Conservation (phyloP, 2,113 vertebrate species). For the Aegithalos caudatus region DNA sequence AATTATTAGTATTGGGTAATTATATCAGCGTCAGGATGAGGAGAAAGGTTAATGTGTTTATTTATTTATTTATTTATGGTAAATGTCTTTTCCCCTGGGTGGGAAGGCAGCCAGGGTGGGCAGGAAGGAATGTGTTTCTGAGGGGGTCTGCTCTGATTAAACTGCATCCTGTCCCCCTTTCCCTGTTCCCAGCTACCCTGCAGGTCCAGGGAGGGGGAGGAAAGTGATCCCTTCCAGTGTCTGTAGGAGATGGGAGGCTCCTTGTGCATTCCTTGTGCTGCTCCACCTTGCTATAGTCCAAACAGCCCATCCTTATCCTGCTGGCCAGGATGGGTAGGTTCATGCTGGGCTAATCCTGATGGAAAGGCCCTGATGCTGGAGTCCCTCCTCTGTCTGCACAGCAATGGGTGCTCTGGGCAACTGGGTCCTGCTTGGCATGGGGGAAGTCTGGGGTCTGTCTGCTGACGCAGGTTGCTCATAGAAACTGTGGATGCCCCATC, state of each 20-base stretch:
- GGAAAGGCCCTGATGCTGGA: neutral
- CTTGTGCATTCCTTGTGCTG: neutral
- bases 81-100: slow-evolving; percentile 56
- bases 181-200: neutral
- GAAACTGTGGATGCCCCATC: neutral
- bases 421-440: rapidly evolving
- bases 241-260: neutral
- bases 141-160: slow-evolving; percentile 45
- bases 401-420: neutral
- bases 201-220: neutral
- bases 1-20: slow-evolving; percentile 72
- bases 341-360: neutral
- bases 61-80: slow-evolving; percentile 58
- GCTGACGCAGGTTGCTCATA: neutral
- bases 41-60: slow-evolving; percentile 66
- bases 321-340: neutral
- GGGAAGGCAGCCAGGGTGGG: slow-evolving; percentile 12
- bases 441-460: neutral
- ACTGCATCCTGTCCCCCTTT: neutral
- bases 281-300: rapidly evolving
- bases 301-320: neutral
- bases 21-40: slow-evolving; percentile 67
- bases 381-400: neutral
- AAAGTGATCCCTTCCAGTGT: neutral
- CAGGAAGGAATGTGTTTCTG: slow-evolving; percentile 38